Base-by-base conservation (phyloP, 2,888 invertebrate genomes). In the Rhagium mordax region DNA sequence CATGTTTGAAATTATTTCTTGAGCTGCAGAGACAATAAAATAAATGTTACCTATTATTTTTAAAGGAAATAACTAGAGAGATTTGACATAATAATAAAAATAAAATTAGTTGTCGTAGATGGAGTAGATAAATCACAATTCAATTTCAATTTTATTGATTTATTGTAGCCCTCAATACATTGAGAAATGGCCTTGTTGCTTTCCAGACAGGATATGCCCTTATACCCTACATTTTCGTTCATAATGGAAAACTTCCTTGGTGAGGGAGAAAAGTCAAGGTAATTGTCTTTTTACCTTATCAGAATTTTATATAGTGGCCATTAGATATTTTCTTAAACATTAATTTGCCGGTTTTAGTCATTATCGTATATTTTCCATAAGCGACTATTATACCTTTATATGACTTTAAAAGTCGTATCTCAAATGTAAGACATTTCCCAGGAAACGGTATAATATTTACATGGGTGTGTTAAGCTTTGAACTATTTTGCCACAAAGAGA, bases 131-230 rank as follows among this genome's bases (percentile, higher is more conserved):
- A 76, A 78, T 80, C 79, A 80, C 74, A 78, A 80, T 80, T 80
- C 78, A 78, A 79, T 80, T 80, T 79, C 76, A 74, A 72, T 76
- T 80, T 78, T 79, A 80, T 80, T 74, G 80, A 80, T 80, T 77
- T 78, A 75, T 75, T 74, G 78, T 73, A 71, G 61, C 61, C 68
- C 64, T 47, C 65, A 71, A 68, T 41, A 66, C 51, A 41, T 49
- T 49, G 49, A 60, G 33, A 41, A 33, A 60, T 21, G 67, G 55
- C 61, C 67, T 71, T 61, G 61, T 72, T 72, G 61, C 60, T 55
- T 41, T 47, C 27, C 48, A 59, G 62, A 62, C 71, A 29, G 61
- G 61, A 72, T 55, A 55, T 62, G 71, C 62, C 53, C 33, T 65
- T 57, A 29, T 27, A 57, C 13, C 33, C 48, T 41, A 27, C 49